Base-by-base conservation (phyloP, 1,140 invertebrate species). In the Drosophila novamexicana region DNA sequence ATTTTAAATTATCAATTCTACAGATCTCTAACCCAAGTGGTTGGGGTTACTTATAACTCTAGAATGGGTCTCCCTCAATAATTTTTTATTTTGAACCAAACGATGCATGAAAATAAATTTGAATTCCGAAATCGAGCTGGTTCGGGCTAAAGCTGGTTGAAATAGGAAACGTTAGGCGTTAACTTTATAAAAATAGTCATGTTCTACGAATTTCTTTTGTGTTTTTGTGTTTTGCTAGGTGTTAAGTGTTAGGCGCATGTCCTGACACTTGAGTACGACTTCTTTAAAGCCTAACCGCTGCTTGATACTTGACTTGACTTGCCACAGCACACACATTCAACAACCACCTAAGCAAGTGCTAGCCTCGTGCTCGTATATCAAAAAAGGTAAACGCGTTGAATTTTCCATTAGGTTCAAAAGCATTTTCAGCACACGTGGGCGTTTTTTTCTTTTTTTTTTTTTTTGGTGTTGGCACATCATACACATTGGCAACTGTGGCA, bases 351-450 rank as follows among this genome's bases (percentile, higher is more conserved):
- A 49, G 53, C 52, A 59, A 45, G 32, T 62, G 54, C 36, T 34
- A 36, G n/a, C 37, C 61, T 39, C 47, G 36, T 56, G 61, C 63
- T 73, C 75, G 67, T 71, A 73, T 67, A 78, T 70, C 64, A 86
- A 70, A 76, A 76, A 69, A 47, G 73, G 67, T 65, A 66, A 81
- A 58, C 66, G 74, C 74, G 75, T 79, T 83, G 83, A 71, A 65
- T 83, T 88, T 86, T 88, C 83, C 79, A 86, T 88, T 86, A 86
- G 58, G 68, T 74, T 88, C 69, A 88, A 88, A 82, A 82, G 83
- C 79, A 82, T 79, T 86, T 64, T 68, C 7, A 52, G 45, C 63
- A 66, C 83, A 79, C 77, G 83, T 88, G 83, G 84, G 83, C 53
- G 65, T 22, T 62, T 54, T 45, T 49, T 16, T 18, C 45, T 42